These are phyloP conservation scores for Anas acuta DNA, from an alignment of 2,797 vertebrate genomes.

Conservation along the genomic window DNA sequence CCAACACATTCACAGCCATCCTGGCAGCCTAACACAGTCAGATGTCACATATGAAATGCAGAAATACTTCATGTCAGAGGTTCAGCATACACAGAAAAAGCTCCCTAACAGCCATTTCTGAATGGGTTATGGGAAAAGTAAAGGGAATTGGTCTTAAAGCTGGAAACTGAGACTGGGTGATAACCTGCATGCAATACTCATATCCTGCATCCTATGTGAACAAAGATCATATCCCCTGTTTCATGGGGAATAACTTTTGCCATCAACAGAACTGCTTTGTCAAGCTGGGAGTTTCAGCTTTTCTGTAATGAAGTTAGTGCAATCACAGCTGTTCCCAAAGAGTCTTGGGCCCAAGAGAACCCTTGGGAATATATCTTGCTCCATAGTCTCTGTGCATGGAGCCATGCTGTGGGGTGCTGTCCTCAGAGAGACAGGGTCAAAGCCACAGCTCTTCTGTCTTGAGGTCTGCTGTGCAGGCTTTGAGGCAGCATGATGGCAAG, in stretches of 20 bases:
- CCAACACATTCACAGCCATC: background rate
- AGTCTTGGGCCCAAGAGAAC: background rate
- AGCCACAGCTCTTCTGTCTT: background rate
- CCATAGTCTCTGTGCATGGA: background rate
- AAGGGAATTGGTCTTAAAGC: background rate
- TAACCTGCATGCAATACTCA: background rate
- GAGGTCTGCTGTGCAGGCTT: background rate
- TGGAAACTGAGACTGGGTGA: background rate
- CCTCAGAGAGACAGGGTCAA: background rate
- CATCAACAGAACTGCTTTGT: background rate
- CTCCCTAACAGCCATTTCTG: background rate
- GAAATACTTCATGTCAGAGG: too few relatives aligned
- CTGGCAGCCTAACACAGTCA: background rate
- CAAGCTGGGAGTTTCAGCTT: background rate
- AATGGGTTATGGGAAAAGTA: background rate
- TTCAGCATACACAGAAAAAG: background rate
- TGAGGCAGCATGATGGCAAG: background rate
- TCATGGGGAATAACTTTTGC: background rate
- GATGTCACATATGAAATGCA: background rate
- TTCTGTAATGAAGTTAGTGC: background rate
- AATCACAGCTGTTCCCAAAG: background rate
- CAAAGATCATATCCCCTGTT: background rate
- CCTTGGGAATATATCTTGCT: rapidly evolving
- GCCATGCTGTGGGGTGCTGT: background rate
- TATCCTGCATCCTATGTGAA: background rate